These are phyloP conservation scores for Vicugna pacos DNA, from an alignment of 2,113 vertebrate genomes.

Conservation along the genomic window DNA sequence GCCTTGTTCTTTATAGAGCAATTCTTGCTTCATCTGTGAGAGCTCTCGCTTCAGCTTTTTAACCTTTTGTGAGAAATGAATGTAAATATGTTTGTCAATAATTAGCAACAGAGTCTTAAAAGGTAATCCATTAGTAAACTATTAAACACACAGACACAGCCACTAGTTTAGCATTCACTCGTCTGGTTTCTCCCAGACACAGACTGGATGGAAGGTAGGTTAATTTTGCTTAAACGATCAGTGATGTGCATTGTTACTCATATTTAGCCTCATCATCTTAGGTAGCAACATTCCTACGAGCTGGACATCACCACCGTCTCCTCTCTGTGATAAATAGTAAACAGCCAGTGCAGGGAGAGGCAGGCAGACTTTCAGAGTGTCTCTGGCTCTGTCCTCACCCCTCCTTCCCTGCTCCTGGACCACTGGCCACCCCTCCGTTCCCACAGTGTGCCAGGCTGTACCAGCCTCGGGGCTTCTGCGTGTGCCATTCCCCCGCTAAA, in stretches of 20 bases:
- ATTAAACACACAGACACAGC: slow-evolving; percentile 3
- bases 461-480: background rate
- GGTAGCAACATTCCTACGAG: fast-evolving
- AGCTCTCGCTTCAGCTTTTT: slow-evolving; percentile 93
- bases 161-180: background rate
- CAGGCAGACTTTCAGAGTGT: background rate
- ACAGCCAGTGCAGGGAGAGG: background rate
- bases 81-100: slow-evolving; percentile 65
- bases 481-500: fast-evolving
- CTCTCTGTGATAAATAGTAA: background rate
- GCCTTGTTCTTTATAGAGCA: slow-evolving; percentile 92
- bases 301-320: fast-evolving
- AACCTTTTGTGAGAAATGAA: slow-evolving; percentile 88
- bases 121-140: background rate
- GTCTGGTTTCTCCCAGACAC: background rate
- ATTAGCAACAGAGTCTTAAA: background rate
- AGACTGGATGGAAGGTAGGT: background rate
- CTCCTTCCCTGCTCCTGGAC: background rate
- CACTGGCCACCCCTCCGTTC: fast-evolving
- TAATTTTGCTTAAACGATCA: background rate
- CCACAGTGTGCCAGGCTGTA: fast-evolving
- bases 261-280: too few relatives aligned
- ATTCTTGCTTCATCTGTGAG: slow-evolving; percentile 93
- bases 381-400: background rate
- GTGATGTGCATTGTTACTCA: fast-evolving